Evolutionary conservation across 2,113 vertebrate species (phyloP).

Genomic region (Ochotona curzoniae): DNA sequence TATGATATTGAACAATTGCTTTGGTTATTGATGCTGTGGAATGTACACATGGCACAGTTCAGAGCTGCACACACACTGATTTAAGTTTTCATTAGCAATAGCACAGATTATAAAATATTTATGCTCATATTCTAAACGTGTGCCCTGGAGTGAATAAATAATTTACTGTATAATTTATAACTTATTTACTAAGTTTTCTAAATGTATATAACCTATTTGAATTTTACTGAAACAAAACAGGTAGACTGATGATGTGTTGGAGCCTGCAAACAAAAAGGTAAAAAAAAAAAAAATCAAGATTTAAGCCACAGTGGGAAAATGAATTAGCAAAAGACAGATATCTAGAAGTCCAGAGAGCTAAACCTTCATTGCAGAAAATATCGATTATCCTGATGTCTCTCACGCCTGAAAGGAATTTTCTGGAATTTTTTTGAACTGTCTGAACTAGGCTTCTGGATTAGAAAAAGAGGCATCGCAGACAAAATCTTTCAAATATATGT

Average conservation of each 20-base stretch:
- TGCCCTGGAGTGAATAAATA: slow-evolving; percentile 77
- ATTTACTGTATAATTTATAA: slow-evolving; percentile 66
- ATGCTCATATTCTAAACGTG: slow-evolving; percentile 75
- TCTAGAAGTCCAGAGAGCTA: slow-evolving; percentile 5
- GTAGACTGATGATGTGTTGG: slow-evolving; percentile 48
- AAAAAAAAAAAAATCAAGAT: not conserved
- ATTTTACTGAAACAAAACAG: slow-evolving; percentile 72
- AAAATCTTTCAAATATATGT: slow-evolving; percentile 2
- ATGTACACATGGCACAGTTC: not conserved
- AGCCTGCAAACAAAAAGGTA: slow-evolving; percentile 33
- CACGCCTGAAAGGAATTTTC: not conserved
- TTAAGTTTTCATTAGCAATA: slow-evolving; percentile 63
- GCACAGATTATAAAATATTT: slow-evolving; percentile 70
- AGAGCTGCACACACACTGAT: slow-evolving; percentile 6
- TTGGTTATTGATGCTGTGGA: not conserved
- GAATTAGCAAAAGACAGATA: not conserved
- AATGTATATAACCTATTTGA: slow-evolving; percentile 74
- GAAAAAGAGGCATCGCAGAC: slow-evolving; percentile 1
- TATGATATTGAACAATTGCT: not conserved
- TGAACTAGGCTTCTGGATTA: slow-evolving; percentile 53
- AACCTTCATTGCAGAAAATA: slow-evolving; percentile 27
- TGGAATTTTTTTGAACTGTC: slow-evolving; percentile 10
- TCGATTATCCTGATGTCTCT: not conserved
- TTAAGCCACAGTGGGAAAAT: not conserved
- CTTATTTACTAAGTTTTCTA: slow-evolving; percentile 79